Evolutionary conservation across 2,888 invertebrate species (phyloP).

Genomic region (Mantis religiosa): DNA sequence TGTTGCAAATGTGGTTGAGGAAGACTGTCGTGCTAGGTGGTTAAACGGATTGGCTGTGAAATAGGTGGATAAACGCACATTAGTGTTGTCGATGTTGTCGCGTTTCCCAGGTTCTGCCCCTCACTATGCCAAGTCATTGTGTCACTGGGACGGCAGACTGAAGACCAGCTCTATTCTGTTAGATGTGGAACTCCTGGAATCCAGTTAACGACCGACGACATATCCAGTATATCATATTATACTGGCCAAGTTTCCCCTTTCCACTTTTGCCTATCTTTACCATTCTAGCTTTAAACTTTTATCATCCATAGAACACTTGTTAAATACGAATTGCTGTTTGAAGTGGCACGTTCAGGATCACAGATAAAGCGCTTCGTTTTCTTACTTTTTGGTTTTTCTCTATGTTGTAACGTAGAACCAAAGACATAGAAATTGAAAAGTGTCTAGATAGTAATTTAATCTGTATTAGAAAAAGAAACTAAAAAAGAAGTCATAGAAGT

Average conservation of each 20-base stretch:
- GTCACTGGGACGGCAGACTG: slow-evolving; percentile 24
- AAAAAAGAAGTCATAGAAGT: too few species aligned
- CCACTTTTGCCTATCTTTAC: not conserved
- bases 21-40: not conserved
- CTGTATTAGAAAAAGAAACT: too few species aligned
- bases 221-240: not conserved
- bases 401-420: too few species aligned
- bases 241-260: not conserved
- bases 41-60: slow-evolving; percentile 18
- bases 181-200: slow-evolving; percentile 15
- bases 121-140: slow-evolving; percentile 27
- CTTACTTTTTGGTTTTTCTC: too few species aligned
- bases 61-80: slow-evolving; percentile 1
- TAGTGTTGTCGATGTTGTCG: slow-evolving; percentile 7
- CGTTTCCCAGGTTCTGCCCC: slow-evolving; percentile 29
- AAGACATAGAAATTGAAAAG: too few species aligned
- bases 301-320: not conserved
- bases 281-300: not conserved
- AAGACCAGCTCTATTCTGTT: slow-evolving; percentile 30
- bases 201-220: not conserved
- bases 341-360: not conserved
- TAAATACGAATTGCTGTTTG: not conserved
- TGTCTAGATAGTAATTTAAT: too few species aligned
- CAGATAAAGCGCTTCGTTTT: too few species aligned
- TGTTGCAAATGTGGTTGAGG: not conserved